phyloP scores from a whole-genome alignment of 2,113 vertebrate species.

The Spheniscus mendiculus region DNA sequence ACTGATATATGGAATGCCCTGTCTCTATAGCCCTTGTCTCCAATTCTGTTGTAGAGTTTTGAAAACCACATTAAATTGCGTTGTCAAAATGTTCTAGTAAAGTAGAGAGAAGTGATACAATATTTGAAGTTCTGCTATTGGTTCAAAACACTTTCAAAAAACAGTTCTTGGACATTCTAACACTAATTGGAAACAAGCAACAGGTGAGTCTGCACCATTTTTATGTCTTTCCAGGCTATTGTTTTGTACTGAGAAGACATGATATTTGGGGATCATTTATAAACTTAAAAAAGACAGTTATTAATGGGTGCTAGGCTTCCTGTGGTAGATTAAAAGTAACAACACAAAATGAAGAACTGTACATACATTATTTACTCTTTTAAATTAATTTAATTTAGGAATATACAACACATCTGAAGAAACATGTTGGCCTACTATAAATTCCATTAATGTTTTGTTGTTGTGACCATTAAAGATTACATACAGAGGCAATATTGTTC shows the following conservation, averaged over 20 bases:
- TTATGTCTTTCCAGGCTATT: not conserved
- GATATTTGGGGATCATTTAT: not conserved
- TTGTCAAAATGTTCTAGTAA: not conserved
- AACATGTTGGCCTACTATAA: not conserved
- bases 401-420: not conserved
- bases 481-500: not conserved
- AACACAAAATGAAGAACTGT: not conserved
- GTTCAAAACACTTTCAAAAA: not conserved
- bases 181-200: not conserved
- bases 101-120: not conserved
- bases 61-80: not conserved
- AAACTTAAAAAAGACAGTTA: not conserved
- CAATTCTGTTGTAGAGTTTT: not conserved
- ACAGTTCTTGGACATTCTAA: not conserved
- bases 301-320: not conserved
- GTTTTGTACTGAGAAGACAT: not conserved
- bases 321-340: not conserved
- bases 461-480: not conserved
- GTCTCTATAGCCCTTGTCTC: not conserved
- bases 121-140: not conserved
- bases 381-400: not conserved
- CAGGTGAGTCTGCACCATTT: not conserved
- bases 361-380: not conserved
- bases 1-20: fast-evolving
- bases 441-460: not conserved